Evolutionary conservation across 1,140 invertebrate genomes (phyloP).

Genomic region (Drosophila watanabei): DNA sequence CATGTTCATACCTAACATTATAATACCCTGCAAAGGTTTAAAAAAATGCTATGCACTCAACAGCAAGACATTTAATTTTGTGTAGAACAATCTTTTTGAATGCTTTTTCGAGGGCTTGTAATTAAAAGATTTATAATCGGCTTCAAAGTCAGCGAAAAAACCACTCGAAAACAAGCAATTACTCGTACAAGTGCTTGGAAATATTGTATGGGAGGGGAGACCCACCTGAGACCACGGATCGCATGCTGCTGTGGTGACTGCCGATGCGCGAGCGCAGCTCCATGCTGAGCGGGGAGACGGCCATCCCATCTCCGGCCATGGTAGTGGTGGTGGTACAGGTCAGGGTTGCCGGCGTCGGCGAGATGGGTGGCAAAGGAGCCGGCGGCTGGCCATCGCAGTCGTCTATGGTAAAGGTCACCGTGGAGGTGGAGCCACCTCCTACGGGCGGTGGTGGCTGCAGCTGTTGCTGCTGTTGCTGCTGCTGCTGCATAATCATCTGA

Average conservation of each 20-base stretch:
- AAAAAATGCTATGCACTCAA: background rate
- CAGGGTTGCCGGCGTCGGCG: constrained; percentile 52
- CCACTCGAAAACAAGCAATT: background rate
- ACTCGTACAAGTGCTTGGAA: constrained; percentile 3
- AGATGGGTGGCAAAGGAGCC: constrained; percentile 25
- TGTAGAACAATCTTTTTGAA: constrained; percentile 3
- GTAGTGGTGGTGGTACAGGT: constrained; percentile 75
- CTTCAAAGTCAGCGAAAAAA: background rate
- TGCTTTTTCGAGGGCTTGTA: constrained; percentile 7
- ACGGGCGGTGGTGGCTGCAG: constrained; percentile 6
- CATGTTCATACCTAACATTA: too few species aligned
- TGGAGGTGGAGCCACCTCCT: constrained; percentile 54
- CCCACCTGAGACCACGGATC: constrained; percentile 80
- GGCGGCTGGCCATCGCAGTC: constrained; percentile 55
- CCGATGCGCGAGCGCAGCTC: constrained; percentile 65
- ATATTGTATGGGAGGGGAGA: constrained; percentile 5
- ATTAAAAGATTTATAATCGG: constrained; percentile 18
- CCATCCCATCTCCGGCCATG: constrained; percentile 62
- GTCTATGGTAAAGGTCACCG: constrained; percentile 82
- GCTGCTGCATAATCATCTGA: constrained; percentile 20
- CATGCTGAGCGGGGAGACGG: constrained; percentile 62
- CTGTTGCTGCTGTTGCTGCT: constrained; percentile 9
- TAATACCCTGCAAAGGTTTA: too few species aligned
- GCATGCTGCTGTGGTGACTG: constrained; percentile 80
- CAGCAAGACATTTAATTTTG: constrained; percentile 6